Evolutionary conservation across 2,888 invertebrate genomes (phyloP), one percentile per base, ranked within the genome.

Genomic region (Philereme transversata): DNA sequence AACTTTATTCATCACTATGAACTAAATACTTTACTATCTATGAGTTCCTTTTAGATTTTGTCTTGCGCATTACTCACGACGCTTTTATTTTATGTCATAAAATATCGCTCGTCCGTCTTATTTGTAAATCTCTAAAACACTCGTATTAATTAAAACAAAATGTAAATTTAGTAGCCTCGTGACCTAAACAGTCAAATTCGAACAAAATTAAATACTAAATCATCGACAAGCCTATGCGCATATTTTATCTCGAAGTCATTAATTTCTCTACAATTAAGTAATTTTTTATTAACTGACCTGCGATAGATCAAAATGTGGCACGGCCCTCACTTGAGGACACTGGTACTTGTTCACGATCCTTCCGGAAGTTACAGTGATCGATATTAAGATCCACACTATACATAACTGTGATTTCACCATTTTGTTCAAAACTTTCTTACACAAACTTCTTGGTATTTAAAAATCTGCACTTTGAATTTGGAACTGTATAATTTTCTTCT

Each of bases 251-350:
- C 48, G 7, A 41, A 47, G 33, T 51, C 46, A 50, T 64, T 59
- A 57, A 55, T 56, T 60, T 50, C 40, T 64, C 45, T 51, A 48
- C 8, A 63, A 56, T 59, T 45, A 33, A 60, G 59, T 6, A 6
- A 36, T 44, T 51, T 51, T 48, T 57, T 52, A 56, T 62, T 47
- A 7, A 78, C 82, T 68, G 64, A 96, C 97, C 88, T 94, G 93
- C 69, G 95, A 93, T 72, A 97, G 90, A 90, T 97, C 95, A 78
- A 97, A 97, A 88, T 97, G 96, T 46, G 95, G 93, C 53, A 95
- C 95, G 10, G 96, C 96, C 82, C 95, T 95, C 65, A 97, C 97
- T 93, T 94, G 94, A 0, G 96, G 96, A 75, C 96, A 96, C 81
- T 95, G 95, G 75, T 95, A 94, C 81, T 95, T 95, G 74, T 95